A percentile compares a stretch with the other conserved stretches of the same genome.
Evolutionary conservation across 2,888 invertebrate genomes (phyloP).

Genomic region (Synanthedon vespiformis): DNA sequence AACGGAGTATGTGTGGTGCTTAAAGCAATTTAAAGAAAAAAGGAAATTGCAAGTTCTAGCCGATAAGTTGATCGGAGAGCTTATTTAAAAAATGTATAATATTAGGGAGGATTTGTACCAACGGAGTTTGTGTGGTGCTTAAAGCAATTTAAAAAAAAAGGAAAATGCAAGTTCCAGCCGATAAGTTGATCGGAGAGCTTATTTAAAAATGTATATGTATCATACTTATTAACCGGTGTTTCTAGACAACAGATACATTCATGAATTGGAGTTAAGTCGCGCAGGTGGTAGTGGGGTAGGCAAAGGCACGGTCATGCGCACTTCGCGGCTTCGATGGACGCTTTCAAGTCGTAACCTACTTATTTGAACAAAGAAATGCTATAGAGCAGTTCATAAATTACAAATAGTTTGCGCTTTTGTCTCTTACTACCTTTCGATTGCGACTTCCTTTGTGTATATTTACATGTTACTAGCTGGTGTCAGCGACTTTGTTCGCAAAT

Average conservation of each 20-base stretch:
- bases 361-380: slow-evolving; percentile 21
- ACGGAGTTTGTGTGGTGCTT: no score
- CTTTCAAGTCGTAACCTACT: slow-evolving; percentile 62
- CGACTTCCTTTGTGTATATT: no score
- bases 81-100: not conserved
- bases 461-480: no score
- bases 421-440: no score
- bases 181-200: no score
- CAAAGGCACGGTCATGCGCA: slow-evolving; percentile 5
- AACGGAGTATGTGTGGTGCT: no score
- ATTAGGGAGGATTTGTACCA: no score
- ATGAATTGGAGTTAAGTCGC: slow-evolving; percentile 1
- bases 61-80: no score
- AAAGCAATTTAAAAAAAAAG: not conserved
- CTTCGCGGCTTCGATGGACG: slow-evolving; percentile 23
- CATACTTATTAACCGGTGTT: slow-evolving; percentile 1
- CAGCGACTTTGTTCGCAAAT: no score
- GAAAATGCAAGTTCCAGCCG: no score
- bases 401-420: no score
- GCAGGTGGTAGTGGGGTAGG: slow-evolving; percentile 3
- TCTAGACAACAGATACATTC: slow-evolving; percentile 2
- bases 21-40: not conserved
- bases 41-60: no score
- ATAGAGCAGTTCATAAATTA: slow-evolving; percentile 16
- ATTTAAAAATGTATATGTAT: not conserved